Conservation (phyloP, 2,888 invertebrate genomes). For the Allophyes oxyacanthae region DNA sequence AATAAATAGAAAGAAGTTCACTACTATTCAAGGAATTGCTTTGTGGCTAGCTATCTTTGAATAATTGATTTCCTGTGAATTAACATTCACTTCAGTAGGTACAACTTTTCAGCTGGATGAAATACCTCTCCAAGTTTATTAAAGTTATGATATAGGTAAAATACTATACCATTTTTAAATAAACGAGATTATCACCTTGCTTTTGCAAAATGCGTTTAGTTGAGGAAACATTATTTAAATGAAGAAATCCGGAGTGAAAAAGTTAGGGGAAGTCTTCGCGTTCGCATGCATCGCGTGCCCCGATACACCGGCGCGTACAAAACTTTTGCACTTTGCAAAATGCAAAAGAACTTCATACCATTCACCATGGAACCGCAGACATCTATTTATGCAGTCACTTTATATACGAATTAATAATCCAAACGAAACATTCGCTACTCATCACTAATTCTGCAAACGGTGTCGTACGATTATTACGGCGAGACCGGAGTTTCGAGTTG, state of each 20-base stretch:
- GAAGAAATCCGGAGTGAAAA: constrained; percentile 78
- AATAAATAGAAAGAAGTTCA: constrained; percentile 57
- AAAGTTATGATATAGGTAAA: too few species aligned
- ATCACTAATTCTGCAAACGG: constrained; percentile 66
- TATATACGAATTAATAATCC: constrained; percentile 60
- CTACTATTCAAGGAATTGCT: constrained; percentile 56
- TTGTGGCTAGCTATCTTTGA: constrained; percentile 41
- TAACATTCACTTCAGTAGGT: constrained; percentile 4
- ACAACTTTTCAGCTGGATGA: too few species aligned
- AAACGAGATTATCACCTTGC: constrained; percentile 38
- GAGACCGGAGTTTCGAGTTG: constrained; percentile 68
- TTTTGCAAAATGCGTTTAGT: constrained; percentile 66
- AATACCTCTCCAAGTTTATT: too few species aligned
- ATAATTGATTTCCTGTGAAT: constrained; percentile 33
- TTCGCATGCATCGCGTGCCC: constrained; percentile 76
- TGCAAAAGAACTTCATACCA: constrained; percentile 80
- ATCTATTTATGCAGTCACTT: constrained; percentile 62
- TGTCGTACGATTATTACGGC: constrained; percentile 67
- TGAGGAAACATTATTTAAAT: constrained; percentile 77
- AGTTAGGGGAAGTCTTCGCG: constrained; percentile 70
- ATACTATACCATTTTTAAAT: constrained; percentile 4
- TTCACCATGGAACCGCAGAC: constrained; percentile 67
- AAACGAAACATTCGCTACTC: constrained; percentile 56
- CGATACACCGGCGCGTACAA: constrained; percentile 73
- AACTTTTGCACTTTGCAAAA: constrained; percentile 84